Evolutionary conservation across 1,140 invertebrate species (phyloP), one percentile per base, ranked within the genome.

Genomic region (Papilio polyxenes): DNA sequence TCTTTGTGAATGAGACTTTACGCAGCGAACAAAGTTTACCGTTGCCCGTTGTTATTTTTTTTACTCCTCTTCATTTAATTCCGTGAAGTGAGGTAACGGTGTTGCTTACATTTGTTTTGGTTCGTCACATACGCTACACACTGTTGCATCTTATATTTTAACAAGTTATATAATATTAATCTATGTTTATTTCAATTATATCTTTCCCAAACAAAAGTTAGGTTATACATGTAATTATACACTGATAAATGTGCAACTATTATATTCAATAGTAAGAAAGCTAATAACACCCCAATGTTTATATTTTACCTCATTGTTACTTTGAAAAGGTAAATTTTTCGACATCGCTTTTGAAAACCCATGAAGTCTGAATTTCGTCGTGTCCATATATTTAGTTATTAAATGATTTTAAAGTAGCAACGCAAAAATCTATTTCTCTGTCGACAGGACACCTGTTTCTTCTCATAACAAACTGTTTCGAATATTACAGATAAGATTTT

Each of bases 21-120:
- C 87, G 83, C 85, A 81, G 80, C 87, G 84, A 88, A 90, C 89
- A 89, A 90, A 92, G 88, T 92, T 93, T 93, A 93, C 92, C 91
- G 91, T 93, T 93, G 89, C 81, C 81, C 83, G 72, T 85, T 87
- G 86, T 88, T 85, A 88, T 83, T 89, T 83, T 91, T 89, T 91
- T 91, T 90, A 82, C 90, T 89, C 91, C 89, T 89, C 87, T 89
- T 91, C 89, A 87, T 92, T 91, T 89, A 90, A 92, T 93, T 94
- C 92, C 86, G 88, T 91, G 92, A 93, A 94, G 88, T 89, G 87
- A 80, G 89, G 89, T 94, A 94, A 94, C 92, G 92, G 92, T 94
- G 89, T 89, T 87, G 87, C 85, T 84, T 89, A 82, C 92, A 91
- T 92, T 92, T 93, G 92, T 93, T 93, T 93, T 93, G 90, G 92